Base-by-base conservation (phyloP, 1,140 invertebrate species). In the Gonatopus flavifemur region DNA sequence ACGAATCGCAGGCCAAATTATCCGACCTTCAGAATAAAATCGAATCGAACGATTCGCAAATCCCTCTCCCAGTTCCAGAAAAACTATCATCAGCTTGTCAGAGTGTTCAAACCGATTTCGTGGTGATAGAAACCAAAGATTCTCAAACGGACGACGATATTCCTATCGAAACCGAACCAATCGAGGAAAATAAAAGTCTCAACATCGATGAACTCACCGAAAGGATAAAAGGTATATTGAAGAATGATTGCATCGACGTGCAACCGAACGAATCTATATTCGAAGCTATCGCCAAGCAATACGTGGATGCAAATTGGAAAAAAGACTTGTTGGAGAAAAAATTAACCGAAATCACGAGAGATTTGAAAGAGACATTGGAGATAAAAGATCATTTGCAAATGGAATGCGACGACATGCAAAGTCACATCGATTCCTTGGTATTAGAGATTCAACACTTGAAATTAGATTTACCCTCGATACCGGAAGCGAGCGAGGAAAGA, bases 401-500 rank as follows among this genome's bases (percentile, higher is more conserved):
- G 1, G 74, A 78, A 38, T 74, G 68, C 28, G 68, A 74, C 7
- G 70, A 75, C 4, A 57, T 75, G 55, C 76, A 78, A 22, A 37
- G 49, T 3, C 74, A 76, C 16, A 61, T 77, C 2, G 74, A 78
- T 19, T 62, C 64, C 0, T 39, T 78, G n/a, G 22, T 72, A 0
- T 24, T 69, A 0, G 67, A 76, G 47, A 66, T 73, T 2, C 62
- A 70, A 22, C 65, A 67, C 25, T 41, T 74, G 0, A 74, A 76
- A 16, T 66, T 61, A 1, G 72, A 68, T 46, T 54, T 79, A 7
- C 70, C 75, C 3, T 71, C 70, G 2, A 79, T 78, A 38, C 76
- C 75, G 0, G 77, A 79, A 51, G 70, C 62, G 0, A 76, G 62
- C 42, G 76, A 80, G 40, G 77, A 77, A 48, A 59, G 63, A 5